These are phyloP conservation scores for Eucidaris tribuloides DNA, from an alignment of 35 echinoderm and acorn worm species.

Conservation along the genomic window DNA sequence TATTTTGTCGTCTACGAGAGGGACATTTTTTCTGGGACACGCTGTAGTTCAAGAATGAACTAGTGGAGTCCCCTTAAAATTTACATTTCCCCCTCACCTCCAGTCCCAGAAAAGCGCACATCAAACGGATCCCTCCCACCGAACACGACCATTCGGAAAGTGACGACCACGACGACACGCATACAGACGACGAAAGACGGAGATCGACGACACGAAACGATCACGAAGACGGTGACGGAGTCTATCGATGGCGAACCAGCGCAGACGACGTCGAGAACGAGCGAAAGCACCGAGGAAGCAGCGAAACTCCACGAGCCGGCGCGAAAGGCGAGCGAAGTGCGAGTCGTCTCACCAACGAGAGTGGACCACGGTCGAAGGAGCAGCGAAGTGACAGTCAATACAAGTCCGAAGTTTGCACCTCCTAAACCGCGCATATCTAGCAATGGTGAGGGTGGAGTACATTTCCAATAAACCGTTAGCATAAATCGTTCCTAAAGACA, in stretches of 20 bases:
- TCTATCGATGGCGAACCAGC: slow-evolving; percentile 25
- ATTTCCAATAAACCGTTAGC: no score
- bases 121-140: not conserved
- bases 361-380: slow-evolving; percentile 18
- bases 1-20: no score
- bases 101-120: no score
- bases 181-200: slow-evolving; percentile 54
- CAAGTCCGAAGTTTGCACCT: not conserved
- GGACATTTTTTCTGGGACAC: no score
- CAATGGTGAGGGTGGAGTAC: slow-evolving; percentile 21
- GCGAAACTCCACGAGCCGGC: no score
- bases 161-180: slow-evolving; percentile 55
- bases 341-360: not conserved
- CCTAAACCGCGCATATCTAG: not conserved
- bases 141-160: slow-evolving; percentile 25
- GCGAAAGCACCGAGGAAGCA: no score
- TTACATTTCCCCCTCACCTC: no score
- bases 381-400: slow-evolving; percentile 1
- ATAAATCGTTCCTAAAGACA: no score
- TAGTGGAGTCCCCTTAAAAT: no score
- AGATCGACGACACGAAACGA: slow-evolving; percentile 48
- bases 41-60: no score
- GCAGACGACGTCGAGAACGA: slow-evolving; percentile 21
- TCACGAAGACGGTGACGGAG: slow-evolving; percentile 77
- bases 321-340: not conserved